Percentiles rank a stretch among this genome's conserved stretches.
Conservation (phyloP, 2,888 invertebrate species). For the Labia minor region DNA sequence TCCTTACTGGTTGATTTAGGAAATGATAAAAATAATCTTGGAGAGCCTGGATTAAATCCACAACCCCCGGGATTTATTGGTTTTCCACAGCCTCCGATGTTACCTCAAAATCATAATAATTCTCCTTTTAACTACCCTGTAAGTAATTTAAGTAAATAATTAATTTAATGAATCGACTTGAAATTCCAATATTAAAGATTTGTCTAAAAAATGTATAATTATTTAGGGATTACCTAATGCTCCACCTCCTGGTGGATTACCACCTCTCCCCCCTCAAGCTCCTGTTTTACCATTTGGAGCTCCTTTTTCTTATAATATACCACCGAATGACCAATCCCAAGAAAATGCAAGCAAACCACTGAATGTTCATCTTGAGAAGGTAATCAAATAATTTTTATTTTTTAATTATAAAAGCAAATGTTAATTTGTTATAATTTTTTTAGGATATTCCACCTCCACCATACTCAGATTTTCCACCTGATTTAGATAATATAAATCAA, state of each 20-base stretch:
- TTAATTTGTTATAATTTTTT: no score
- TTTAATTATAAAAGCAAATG: no score
- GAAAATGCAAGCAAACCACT: slow-evolving; percentile 31
- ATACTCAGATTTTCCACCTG: slow-evolving; percentile 37
- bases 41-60: slow-evolving; percentile 46
- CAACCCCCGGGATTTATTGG: slow-evolving; percentile 73
- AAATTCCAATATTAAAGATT: no score
- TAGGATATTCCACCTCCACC: slow-evolving; percentile 27
- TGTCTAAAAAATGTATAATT: no score
- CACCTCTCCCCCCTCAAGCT: slow-evolving; percentile 24
- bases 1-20: slow-evolving; percentile 53
- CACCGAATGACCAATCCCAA: slow-evolving; percentile 38
- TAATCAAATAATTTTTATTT: no score
- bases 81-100: slow-evolving; percentile 58
- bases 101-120: slow-evolving; percentile 46
- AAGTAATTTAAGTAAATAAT: slow-evolving; percentile 29
- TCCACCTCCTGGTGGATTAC: slow-evolving; percentile 28
- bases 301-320: slow-evolving; percentile 56
- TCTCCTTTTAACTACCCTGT: slow-evolving; percentile 57
- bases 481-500: slow-evolving; percentile 58
- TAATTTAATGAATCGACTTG: no score
- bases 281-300: slow-evolving; percentile 26
- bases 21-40: slow-evolving; percentile 48
- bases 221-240: neutral
- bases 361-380: slow-evolving; percentile 32